These are phyloP conservation scores for Cyclophora albipunctata DNA, from an alignment of 2,888 invertebrate species.

Conservation along the genomic window DNA sequence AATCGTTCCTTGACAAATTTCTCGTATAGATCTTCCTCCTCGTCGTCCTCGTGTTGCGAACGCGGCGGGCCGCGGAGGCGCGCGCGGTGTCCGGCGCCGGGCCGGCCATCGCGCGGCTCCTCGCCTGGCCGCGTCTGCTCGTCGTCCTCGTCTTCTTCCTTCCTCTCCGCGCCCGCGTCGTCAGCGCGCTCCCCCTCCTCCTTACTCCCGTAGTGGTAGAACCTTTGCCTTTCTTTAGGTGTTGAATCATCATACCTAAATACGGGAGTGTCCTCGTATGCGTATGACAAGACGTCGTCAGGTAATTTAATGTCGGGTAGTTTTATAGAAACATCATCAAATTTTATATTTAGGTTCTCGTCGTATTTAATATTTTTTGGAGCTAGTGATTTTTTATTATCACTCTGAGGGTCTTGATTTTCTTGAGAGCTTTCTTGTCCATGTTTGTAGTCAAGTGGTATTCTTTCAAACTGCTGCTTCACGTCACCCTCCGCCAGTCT, in stretches of 20 bases:
- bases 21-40: slow-evolving; percentile 51
- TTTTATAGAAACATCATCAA: slow-evolving; percentile 55
- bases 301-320: slow-evolving; percentile 67
- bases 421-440: slow-evolving; percentile 25
- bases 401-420: slow-evolving; percentile 29
- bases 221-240: slow-evolving; percentile 22
- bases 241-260: slow-evolving; percentile 24
- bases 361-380: slow-evolving; percentile 44
- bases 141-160: slow-evolving; percentile 23
- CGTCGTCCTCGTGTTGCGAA: slow-evolving; percentile 19
- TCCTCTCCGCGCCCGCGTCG: slow-evolving; percentile 10
- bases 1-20: slow-evolving; percentile 66
- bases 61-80: no score
- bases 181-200: slow-evolving; percentile 29
- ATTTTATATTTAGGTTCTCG: slow-evolving; percentile 57
- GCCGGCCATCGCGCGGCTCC: no score
- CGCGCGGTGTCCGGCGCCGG: no score
- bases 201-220: slow-evolving; percentile 35
- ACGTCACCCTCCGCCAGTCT: slow-evolving; percentile 34
- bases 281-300: slow-evolving; percentile 56
- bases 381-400: slow-evolving; percentile 36
- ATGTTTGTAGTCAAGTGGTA: slow-evolving; percentile 62
- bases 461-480: slow-evolving; percentile 65
- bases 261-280: slow-evolving; percentile 32
- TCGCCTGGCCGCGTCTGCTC: slow-evolving; percentile 5